Evolutionary conservation across 2,797 vertebrate genomes (phyloP).

Genomic region (Sebastes hubbsi): DNA sequence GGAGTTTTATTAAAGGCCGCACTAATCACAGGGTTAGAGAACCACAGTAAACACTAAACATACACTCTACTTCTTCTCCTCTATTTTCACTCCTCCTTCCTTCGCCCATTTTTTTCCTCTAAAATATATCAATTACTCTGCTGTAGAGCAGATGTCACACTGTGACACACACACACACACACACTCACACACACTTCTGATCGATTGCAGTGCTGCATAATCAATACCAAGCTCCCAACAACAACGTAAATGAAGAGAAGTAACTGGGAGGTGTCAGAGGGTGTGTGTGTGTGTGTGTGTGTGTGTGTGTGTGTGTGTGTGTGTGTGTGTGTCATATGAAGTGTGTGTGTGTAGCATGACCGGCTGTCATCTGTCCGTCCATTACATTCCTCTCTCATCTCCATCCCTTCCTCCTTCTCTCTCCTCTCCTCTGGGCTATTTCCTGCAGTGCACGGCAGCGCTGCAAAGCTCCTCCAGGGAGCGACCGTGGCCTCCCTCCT

Average conservation of each 20-base stretch:
- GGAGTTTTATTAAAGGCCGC: not conserved
- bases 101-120: constrained; percentile 44
- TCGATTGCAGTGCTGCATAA: constrained; percentile 83
- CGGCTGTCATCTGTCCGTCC: constrained; percentile 34
- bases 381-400: constrained; percentile 13
- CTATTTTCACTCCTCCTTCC: not conserved
- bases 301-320: constrained; percentile 33
- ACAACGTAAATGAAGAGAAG: constrained; percentile 79
- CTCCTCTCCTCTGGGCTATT: constrained; percentile 66
- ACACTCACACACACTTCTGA: constrained; percentile 77
- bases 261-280: constrained; percentile 45
- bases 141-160: constrained; percentile 81
- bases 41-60: not conserved
- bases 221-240: constrained; percentile 80
- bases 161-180: constrained; percentile 60
- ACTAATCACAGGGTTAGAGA: not conserved
- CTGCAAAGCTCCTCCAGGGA: constrained; percentile 72
- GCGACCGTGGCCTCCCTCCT: constrained; percentile 50
- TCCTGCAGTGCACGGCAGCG: constrained; percentile 76
- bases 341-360: not conserved
- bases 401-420: constrained; percentile 1
- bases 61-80: not conserved
- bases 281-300: constrained; percentile 30
- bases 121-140: constrained; percentile 83
- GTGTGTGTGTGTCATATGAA: constrained; percentile 25